A percentile compares a stretch with the other conserved stretches of the same genome.
These are phyloP conservation scores for Hyperoplus lanceolatus DNA, from an alignment of 2,797 vertebrate genomes.

Conservation along the genomic window DNA sequence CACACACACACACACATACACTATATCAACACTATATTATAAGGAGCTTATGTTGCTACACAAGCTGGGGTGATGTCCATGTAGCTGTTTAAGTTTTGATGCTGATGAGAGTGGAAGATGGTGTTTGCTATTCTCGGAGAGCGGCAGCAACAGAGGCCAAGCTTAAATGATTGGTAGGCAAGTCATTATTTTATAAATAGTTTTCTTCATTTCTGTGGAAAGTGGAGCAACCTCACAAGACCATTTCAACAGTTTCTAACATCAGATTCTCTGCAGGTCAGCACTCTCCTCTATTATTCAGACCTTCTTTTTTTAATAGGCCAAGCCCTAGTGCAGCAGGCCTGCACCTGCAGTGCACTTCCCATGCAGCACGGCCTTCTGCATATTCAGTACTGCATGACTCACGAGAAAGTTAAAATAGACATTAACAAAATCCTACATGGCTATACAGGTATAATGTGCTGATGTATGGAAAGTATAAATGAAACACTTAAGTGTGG, in stretches of 20 bases:
- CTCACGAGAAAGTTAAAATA: slow-evolving; percentile 60
- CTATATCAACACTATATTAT: background rate
- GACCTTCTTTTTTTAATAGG: slow-evolving; percentile 61
- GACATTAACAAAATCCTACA: slow-evolving; percentile 32
- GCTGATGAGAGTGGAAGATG: slow-evolving; percentile 48
- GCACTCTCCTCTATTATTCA: slow-evolving; percentile 79
- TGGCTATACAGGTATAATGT: background rate
- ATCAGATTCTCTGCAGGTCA: slow-evolving; percentile 70
- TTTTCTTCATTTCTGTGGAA: slow-evolving; percentile 56
- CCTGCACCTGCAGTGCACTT: slow-evolving; percentile 68
- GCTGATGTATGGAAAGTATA: slow-evolving; percentile 2
- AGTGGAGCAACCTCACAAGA: slow-evolving; percentile 70
- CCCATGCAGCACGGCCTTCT: slow-evolving; percentile 47
- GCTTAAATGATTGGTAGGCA: slow-evolving; percentile 41
- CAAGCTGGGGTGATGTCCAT: slow-evolving; percentile 12
- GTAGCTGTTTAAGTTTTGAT: slow-evolving; percentile 65
- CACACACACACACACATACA: background rate
- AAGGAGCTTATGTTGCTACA: slow-evolving; percentile 5
- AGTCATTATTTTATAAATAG: slow-evolving; percentile 75
- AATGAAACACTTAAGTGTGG: background rate
- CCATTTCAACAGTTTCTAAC: slow-evolving; percentile 45
- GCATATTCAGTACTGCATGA: slow-evolving; percentile 53
- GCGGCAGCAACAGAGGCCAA: slow-evolving; percentile 2
- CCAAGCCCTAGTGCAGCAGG: slow-evolving; percentile 52
- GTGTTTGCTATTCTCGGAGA: slow-evolving; percentile 55